phyloP scores from a whole-genome alignment of 2,797 vertebrate genomes.

The Gobionotothen gibberifrons region DNA sequence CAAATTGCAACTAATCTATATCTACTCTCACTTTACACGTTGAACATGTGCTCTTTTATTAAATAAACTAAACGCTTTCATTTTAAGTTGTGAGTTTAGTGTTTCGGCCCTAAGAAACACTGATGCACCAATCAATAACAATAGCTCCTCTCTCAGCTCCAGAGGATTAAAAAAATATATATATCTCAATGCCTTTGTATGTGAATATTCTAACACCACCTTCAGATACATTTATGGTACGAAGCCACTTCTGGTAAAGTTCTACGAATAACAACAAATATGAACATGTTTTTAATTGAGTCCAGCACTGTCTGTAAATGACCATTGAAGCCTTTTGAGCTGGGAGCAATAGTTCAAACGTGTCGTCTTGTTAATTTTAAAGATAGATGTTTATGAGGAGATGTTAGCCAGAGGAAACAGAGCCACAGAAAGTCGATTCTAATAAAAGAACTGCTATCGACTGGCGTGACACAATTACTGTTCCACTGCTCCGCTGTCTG shows the following conservation, averaged over 20 bases:
- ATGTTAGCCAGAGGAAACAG: background rate
- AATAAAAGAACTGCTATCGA: constrained; percentile 48
- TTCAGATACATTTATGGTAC: background rate
- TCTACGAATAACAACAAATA: background rate
- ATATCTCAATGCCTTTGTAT: no score
- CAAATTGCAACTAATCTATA: no score
- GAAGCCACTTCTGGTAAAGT: background rate
- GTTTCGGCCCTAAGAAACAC: no score
- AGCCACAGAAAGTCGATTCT: constrained; percentile 31
- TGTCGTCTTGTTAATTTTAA: background rate
- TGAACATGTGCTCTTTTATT: no score
- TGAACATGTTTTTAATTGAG: background rate
- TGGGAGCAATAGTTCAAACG: background rate
- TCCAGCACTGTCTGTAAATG: background rate
- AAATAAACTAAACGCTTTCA: no score
- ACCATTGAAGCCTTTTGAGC: no score
- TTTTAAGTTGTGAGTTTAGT: no score
- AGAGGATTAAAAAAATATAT: no score
- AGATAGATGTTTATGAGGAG: constrained; percentile 13
- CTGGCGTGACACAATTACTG: constrained; percentile 40
- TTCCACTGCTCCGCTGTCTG: constrained; percentile 36
- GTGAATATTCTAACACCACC: background rate
- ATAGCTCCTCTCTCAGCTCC: no score
- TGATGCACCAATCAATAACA: no score
- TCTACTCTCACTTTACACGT: no score